Evolutionary conservation across 2,113 vertebrate species (phyloP).

Genomic region (Agelaius tricolor): DNA sequence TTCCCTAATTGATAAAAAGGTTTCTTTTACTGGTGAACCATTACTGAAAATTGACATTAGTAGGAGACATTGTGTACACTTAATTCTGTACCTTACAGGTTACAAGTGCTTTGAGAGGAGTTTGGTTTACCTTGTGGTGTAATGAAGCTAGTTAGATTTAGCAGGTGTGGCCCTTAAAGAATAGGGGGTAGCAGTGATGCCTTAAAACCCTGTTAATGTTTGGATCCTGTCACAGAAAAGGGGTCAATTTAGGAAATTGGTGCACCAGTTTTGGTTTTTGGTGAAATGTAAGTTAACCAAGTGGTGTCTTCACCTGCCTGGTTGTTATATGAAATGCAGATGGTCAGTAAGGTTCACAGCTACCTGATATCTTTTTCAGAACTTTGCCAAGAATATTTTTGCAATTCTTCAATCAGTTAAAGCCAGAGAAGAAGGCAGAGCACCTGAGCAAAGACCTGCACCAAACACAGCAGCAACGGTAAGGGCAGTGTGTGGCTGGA

Average conservation of each 20-base stretch:
- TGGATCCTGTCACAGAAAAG: neutral
- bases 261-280: neutral
- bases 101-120: neutral
- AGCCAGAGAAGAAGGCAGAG: constrained; percentile 96
- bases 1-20: neutral
- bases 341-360: neutral
- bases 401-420: constrained; percentile 98
- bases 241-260: accelerated
- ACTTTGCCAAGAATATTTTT: constrained; percentile 99
- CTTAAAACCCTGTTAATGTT: neutral
- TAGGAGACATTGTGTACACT: neutral
- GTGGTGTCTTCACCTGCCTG: neutral
- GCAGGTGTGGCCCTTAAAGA: neutral
- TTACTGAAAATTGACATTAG: neutral
- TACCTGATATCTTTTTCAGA: constrained; percentile 77
- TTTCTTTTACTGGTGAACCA: neutral
- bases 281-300: neutral
- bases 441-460: constrained; percentile 92
- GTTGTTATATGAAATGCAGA: neutral
- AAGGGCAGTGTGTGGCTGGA: constrained; percentile 1
- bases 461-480: constrained; percentile 92
- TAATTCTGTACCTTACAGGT: neutral
- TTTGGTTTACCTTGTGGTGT: neutral
- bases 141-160: neutral
- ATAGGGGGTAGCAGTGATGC: accelerated